Evolutionary conservation across 2,888 invertebrate genomes (phyloP), one percentile per base, ranked within the genome.

Genomic region (Apamea crenata): DNA sequence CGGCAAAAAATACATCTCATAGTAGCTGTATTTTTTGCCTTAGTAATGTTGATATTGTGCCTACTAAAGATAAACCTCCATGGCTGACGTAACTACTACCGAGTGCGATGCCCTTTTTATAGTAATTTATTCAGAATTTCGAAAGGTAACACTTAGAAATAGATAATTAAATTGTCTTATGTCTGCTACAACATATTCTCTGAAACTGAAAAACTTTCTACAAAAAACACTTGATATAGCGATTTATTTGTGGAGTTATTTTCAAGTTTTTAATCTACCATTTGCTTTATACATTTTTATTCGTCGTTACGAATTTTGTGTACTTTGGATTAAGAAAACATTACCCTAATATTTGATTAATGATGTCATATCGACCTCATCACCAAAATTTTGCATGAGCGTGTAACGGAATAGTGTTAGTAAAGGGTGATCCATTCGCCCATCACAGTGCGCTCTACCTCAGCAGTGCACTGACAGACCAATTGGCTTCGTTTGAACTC

Each of bases 401-500:
- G 29, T 65, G 18, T 61, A 18, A n/a, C 18, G 32, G 18, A n/a
- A 47, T 36, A 53, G 32, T 66, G 36, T 74, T n/a, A 69, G 53
- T 74, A 86, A 85, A 86, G 89, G 87, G 89, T 88, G 84, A 85
- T 81, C 77, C 77, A 85, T 87, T 7, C 36, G 40, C 36, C 18
- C 59, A 29, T 25, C 76, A 50, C n/a, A 47, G 29, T 32, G 59
- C 29, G 18, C 50, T 29, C 73, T 47, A 88, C 91, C 90, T 86
- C 81, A 84, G 89, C 87, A 87, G 77, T 50, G 80, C 74, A 80
- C 71, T 93, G 94, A 94, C 90, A 92, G 90, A 89, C 88, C 94
- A 95, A 96, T 96, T 96, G 94, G 92, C 94, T 96, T 96, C 95
- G 91, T 96, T 96, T 84, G 36, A 65, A 80, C 78, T 77, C 77